phyloP scores from a whole-genome alignment of 2,888 invertebrate genomes.

The Sylvicola fuscatus region DNA sequence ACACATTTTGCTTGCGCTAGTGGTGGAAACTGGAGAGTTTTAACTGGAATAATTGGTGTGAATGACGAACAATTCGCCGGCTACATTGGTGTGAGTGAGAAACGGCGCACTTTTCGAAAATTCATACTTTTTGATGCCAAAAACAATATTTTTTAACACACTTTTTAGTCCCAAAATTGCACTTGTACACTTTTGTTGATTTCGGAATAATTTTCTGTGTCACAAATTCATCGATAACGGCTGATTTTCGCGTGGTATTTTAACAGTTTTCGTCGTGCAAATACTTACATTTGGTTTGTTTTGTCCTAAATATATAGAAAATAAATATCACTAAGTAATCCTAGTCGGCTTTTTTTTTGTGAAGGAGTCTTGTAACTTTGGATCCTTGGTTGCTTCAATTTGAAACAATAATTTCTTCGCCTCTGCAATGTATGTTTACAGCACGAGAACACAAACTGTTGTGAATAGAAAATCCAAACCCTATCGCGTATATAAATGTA shows the following conservation, averaged over 20 bases:
- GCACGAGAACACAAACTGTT: slow-evolving; percentile 3
- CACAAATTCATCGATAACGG: not conserved
- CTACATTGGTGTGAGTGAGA: too few species aligned
- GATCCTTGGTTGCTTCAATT: slow-evolving; percentile 1
- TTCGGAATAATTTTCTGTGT: too few species aligned
- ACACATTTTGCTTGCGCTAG: too few species aligned
- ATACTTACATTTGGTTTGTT: slow-evolving; percentile 4
- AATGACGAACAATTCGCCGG: too few species aligned
- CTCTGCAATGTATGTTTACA: slow-evolving; percentile 1
- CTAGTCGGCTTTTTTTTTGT: slow-evolving; percentile 1
- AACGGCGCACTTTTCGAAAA: too few species aligned
- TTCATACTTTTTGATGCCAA: too few species aligned
- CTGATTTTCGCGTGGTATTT: not conserved
- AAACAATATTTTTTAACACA: too few species aligned
- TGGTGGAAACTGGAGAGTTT: too few species aligned
- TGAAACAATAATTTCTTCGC: not conserved
- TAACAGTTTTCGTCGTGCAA: too few species aligned
- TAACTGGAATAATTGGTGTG: too few species aligned
- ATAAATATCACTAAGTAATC: slow-evolving; percentile 4
- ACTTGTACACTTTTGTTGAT: too few species aligned
- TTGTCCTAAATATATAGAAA: slow-evolving; percentile 1
- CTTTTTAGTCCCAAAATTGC: too few species aligned
- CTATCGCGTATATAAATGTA: slow-evolving; percentile 3
- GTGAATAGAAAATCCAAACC: slow-evolving; percentile 2
- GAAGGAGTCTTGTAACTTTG: not conserved